Evolutionary conservation across 2,797 vertebrate genomes (phyloP).

Genomic region (Centropyge bicolor): DNA sequence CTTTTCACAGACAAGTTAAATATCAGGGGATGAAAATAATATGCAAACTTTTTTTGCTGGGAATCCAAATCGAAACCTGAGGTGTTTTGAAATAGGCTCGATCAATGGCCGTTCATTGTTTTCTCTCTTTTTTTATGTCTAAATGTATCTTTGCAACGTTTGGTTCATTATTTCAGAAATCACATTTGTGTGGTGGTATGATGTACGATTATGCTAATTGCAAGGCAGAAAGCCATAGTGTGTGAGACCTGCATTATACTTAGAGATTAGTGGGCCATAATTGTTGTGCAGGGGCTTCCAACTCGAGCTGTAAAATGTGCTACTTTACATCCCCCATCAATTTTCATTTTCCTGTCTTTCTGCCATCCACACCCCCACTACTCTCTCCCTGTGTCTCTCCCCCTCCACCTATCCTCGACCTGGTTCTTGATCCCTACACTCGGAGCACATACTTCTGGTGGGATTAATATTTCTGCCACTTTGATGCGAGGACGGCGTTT

Average conservation of each 20-base stretch:
- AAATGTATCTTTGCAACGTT: conserved; percentile 12
- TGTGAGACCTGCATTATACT: conserved; percentile 71
- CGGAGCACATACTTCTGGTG: conserved; percentile 81
- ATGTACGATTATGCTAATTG: conserved; percentile 70
- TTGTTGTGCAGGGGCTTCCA: conserved; percentile 69
- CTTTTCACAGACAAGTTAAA: conserved; percentile 61
- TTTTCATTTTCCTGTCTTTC: conserved; percentile 52
- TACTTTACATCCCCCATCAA: conserved; percentile 59
- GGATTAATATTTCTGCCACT: conserved; percentile 89
- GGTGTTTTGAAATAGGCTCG: not conserved
- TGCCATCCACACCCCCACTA: conserved; percentile 2
- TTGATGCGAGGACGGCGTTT: conserved; percentile 85
- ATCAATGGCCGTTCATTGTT: conserved; percentile 11
- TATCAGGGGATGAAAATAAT: conserved; percentile 48
- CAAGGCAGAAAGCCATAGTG: conserved; percentile 57
- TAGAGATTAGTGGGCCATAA: conserved; percentile 72
- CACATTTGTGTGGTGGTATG: conserved; percentile 45
- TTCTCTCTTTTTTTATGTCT: not conserved
- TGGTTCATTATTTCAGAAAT: conserved; percentile 50
- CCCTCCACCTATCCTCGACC: conserved; percentile 71
- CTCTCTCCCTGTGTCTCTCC: not conserved
- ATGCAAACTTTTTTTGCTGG: not conserved
- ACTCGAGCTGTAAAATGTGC: conserved; percentile 65
- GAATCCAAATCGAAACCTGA: conserved; percentile 18
- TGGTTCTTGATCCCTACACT: conserved; percentile 85